Evolutionary conservation across 2,888 invertebrate species (phyloP).

Genomic region (Phalera bucephala): DNA sequence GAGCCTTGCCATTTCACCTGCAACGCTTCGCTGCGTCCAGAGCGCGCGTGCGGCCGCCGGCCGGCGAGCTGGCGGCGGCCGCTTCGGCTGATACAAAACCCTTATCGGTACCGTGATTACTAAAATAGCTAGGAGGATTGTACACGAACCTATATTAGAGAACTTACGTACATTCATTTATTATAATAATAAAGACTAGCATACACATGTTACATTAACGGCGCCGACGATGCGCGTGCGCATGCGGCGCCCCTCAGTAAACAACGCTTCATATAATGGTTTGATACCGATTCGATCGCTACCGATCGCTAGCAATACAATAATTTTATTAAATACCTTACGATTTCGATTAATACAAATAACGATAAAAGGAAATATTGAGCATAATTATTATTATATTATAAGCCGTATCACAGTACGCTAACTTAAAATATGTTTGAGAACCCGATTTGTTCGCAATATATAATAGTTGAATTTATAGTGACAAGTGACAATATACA

Average conservation of each 20-base stretch:
- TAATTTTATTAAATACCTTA: constrained; percentile 41
- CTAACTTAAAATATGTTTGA: constrained; percentile 61
- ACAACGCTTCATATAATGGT: constrained; percentile 13
- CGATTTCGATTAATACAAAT: constrained; percentile 51
- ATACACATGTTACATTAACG: constrained; percentile 63
- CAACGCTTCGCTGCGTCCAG: neutral
- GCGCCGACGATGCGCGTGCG: neutral
- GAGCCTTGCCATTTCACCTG: constrained; percentile 1
- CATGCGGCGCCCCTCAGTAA: neutral
- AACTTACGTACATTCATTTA: constrained; percentile 64
- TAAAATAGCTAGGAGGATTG: constrained; percentile 53
- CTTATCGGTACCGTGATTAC: constrained; percentile 53
- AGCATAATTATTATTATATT: constrained; percentile 66
- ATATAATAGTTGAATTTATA: too few relatives aligned
- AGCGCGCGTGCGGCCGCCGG: neutral
- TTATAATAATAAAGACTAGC: constrained; percentile 78
- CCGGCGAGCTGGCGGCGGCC: neutral
- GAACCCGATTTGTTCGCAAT: constrained; percentile 30
- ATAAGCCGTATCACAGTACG: constrained; percentile 79
- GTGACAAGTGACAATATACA: constrained; percentile 6
- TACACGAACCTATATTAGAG: constrained; percentile 51
- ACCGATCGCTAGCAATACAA: constrained; percentile 23
- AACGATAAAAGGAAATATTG: constrained; percentile 59
- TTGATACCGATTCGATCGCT: constrained; percentile 18
- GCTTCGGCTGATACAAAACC: constrained; percentile 42